Base-by-base conservation (phyloP, 2,113 vertebrate genomes). In the Platysteira castanea region DNA sequence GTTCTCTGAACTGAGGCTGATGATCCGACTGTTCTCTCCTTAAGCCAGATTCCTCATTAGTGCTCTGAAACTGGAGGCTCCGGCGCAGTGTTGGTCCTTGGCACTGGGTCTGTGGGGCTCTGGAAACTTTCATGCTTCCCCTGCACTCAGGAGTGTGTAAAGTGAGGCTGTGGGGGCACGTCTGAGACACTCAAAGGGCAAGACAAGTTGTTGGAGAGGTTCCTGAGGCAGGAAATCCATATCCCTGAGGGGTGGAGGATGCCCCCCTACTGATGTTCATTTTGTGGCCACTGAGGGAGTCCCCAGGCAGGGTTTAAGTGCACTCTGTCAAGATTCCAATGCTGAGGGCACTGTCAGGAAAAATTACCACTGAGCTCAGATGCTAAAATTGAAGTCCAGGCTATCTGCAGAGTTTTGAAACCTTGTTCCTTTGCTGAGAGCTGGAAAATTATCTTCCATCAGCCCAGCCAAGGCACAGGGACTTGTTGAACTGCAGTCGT, bases 41-140 rank as follows among this genome's bases (percentile, higher is more conserved):
- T 0, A 0, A 13, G 14, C 33, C 61, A 46, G 9, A 8, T 35
- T 52, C 59, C 50, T 57, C 28, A 26, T 4, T 9, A 60, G 20
- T 20, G 52, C 20, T 63, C 54, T 37, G 54, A 84, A 10, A 23
- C 37, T 70, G 75, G 30, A 27, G 41, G 37, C 6, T 88, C 13
- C 7, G 35, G n/a, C 22, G 11, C 12, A 73, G 7, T 26, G 26
- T 10, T 1, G 0, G 13, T 26, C 14, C 27, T 3, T 14, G 37
- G 37, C 5, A 7, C 37, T 22, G 13, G 19, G 10, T 16, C n/a
- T 44, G 41, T 59, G 49, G 22, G 39, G 33, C 41, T 77, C 59
- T 47, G 26, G 27, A 37, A 7, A 8, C 2, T 5, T 15, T 19
- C n/a, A 5, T 12, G 12, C 16, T 22, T 31, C 27, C 37, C 11